A percentile compares a stretch with the other conserved stretches of the same genome.
These are phyloP conservation scores for Drosophila greeni DNA, from an alignment of 2,888 invertebrate genomes.

Conservation along the genomic window DNA sequence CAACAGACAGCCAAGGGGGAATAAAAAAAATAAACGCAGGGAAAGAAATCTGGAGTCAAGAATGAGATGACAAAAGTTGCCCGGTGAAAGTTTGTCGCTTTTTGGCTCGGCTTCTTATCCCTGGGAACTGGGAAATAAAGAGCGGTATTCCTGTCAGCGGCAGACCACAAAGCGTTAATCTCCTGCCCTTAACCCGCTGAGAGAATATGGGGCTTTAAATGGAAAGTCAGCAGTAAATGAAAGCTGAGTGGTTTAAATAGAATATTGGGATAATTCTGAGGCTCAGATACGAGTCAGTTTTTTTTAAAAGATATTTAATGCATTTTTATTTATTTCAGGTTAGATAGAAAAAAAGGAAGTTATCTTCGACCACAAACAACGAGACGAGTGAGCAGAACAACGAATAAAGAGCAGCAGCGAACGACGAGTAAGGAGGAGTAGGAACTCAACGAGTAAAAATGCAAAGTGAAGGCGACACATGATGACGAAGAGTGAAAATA, in stretches of 20 bases:
- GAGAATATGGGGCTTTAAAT: not conserved
- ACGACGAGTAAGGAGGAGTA: not conserved
- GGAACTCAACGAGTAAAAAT: not conserved
- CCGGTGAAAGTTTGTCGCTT: slow-evolving; percentile 62
- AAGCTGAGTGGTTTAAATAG: not conserved
- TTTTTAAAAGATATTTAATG: too few species aligned
- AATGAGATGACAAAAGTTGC: slow-evolving; percentile 69
- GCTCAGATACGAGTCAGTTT: too few species aligned
- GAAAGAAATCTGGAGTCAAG: slow-evolving; percentile 35
- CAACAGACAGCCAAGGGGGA: slow-evolving; percentile 10
- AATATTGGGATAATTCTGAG: not conserved
- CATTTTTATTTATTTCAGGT: too few species aligned
- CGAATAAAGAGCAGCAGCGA: not conserved
- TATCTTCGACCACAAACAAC: too few species aligned
- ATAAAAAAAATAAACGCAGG: not conserved
- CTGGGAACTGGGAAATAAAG: not conserved
- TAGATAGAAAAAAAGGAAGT: too few species aligned
- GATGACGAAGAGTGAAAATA: not conserved
- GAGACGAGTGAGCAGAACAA: not conserved
- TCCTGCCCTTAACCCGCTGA: slow-evolving; percentile 6
- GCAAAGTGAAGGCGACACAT: not conserved
- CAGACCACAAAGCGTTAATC: slow-evolving; percentile 28
- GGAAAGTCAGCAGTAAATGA: not conserved
- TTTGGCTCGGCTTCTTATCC: slow-evolving; percentile 38
- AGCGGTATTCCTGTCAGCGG: slow-evolving; percentile 25